Conservation (phyloP, 2,797 vertebrate species). For the Threskiornis aethiopicus region DNA sequence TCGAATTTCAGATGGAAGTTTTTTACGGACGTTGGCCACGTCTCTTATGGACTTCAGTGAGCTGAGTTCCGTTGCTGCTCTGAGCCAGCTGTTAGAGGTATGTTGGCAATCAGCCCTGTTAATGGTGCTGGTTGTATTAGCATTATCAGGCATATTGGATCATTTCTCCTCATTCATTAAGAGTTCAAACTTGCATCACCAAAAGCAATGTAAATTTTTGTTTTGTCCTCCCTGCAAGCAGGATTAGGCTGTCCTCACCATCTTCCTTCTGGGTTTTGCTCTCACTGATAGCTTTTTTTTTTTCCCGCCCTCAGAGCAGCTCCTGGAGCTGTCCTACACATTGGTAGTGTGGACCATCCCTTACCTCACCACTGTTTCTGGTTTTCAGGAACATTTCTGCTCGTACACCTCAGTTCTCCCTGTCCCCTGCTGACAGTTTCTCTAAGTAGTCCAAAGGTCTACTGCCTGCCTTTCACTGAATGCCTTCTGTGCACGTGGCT, state of each 20-base stretch:
- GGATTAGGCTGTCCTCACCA: not conserved
- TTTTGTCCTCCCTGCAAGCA: not conserved
- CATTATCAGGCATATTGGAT: not conserved
- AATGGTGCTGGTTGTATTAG: not conserved
- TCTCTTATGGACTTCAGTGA: slow-evolving; percentile 97
- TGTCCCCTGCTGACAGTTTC: not conserved
- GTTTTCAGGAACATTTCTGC: not conserved
- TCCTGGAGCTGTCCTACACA: not conserved
- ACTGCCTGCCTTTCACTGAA: not conserved
- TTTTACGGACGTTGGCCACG: slow-evolving; percentile 89
- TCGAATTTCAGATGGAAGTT: slow-evolving; percentile 88
- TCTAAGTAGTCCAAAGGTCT: not conserved
- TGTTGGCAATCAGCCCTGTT: not conserved
- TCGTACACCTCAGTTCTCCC: not conserved
- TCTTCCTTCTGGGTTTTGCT: not conserved
- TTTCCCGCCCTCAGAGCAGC: not conserved
- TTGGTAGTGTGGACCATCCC: not conserved
- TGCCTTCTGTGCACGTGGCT: not conserved
- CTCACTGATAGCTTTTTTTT: not conserved
- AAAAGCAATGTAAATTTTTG: not conserved
- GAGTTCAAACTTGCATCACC: not conserved
- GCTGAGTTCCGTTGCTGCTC: slow-evolving; percentile 92
- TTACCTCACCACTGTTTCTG: not conserved
- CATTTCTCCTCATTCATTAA: not conserved
- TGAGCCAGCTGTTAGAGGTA: slow-evolving; percentile 98